phyloP scores from a whole-genome alignment of 23 tunicate genomes.

The Trididemnum nubilum region DNA sequence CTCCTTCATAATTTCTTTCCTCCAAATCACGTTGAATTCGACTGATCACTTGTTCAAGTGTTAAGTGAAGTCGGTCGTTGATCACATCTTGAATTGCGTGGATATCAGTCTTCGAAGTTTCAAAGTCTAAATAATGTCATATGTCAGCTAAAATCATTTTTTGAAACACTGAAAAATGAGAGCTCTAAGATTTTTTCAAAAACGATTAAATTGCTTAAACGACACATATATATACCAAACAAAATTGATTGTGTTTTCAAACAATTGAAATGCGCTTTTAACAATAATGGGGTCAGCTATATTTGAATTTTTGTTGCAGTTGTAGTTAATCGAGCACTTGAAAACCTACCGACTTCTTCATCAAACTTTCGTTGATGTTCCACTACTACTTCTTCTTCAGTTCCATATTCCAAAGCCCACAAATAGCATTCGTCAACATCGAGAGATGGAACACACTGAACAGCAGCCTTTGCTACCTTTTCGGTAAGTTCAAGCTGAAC shows the following conservation, averaged over 20 bases:
- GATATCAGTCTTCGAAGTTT: neutral
- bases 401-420: constrained; percentile 50
- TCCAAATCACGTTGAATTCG: constrained; percentile 35
- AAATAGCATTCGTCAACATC: constrained; percentile 56
- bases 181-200: no score
- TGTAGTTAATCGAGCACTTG: neutral
- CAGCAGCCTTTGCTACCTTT: constrained; percentile 78
- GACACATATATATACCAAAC: no score
- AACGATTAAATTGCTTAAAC: no score
- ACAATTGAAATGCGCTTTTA: no score
- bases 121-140: neutral
- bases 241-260: no score
- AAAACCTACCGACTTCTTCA: constrained; percentile 33
- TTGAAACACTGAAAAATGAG: no score
- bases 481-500: constrained; percentile 41
- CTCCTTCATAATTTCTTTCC: neutral
- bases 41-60: constrained; percentile 46
- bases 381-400: constrained; percentile 14
- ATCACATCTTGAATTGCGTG: constrained; percentile 26
- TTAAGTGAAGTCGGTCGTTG: constrained; percentile 27
- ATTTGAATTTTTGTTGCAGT: no score
- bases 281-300: no score
- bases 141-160: no score
- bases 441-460: constrained; percentile 39
- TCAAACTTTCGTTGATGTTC: constrained; percentile 39